Evolutionary conservation across 2,888 invertebrate species (phyloP).

Genomic region (Crematogaster levior): DNA sequence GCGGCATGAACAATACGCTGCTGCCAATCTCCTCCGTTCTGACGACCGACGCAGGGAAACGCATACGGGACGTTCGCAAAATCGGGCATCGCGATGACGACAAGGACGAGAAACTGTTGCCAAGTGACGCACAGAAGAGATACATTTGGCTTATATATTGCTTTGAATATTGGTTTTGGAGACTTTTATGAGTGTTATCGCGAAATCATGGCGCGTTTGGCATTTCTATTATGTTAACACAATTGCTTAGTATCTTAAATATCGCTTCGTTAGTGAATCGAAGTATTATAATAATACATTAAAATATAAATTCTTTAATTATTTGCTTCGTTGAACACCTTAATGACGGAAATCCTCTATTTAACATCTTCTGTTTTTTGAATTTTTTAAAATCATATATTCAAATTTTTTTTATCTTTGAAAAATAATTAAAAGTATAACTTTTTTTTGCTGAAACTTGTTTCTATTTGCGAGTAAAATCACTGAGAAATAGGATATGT

Average conservation of each 20-base stretch:
- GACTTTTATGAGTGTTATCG: neutral
- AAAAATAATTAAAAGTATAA: no score
- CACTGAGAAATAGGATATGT: neutral
- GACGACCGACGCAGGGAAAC: conserved; percentile 33
- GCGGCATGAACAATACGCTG: conserved; percentile 65
- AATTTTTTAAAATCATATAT: neutral
- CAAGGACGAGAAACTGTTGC: neutral
- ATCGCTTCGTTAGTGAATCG: neutral
- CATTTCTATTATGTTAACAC: neutral
- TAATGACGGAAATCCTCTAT: neutral
- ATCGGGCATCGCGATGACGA: conserved; percentile 21
- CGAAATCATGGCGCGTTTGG: neutral
- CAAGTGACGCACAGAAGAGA: neutral
- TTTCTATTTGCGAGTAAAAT: neutral
- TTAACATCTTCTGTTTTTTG: neutral
- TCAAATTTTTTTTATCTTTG: neutral
- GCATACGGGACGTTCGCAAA: conserved; percentile 23
- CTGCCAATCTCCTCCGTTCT: conserved; percentile 63
- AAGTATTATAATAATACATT: neutral
- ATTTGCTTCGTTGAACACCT: neutral
- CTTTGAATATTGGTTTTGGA: neutral
- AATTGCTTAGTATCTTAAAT: neutral
- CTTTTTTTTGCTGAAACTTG: neutral
- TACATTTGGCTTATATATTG: conserved; percentile 6
- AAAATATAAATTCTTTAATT: neutral